Percentiles rank a stretch among this genome's conserved stretches.
Evolutionary conservation across 2,113 vertebrate genomes (phyloP).

Genomic region (Salminus brasiliensis): DNA sequence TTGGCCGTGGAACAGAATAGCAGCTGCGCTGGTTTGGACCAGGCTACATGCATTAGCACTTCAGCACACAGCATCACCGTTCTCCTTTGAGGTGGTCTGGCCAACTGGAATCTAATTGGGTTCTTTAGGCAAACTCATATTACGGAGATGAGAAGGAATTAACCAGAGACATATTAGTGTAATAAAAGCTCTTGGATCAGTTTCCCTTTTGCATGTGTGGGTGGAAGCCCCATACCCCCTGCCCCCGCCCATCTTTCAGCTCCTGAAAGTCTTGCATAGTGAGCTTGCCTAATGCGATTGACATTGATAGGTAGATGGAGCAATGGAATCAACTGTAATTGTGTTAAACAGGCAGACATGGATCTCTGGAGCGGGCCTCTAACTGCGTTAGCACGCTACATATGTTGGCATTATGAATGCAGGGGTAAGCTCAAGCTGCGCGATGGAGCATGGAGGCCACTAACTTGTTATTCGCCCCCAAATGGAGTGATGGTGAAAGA

Average conservation of each 20-base stretch:
- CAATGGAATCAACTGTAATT: slow-evolving; percentile 64
- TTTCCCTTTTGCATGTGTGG: slow-evolving; percentile 60
- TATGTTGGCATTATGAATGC: slow-evolving; percentile 68
- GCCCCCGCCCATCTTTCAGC: slow-evolving; percentile 25
- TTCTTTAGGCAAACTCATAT: slow-evolving; percentile 81
- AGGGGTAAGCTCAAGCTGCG: slow-evolving; percentile 55
- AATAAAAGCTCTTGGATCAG: slow-evolving; percentile 75
- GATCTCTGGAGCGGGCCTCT: slow-evolving; percentile 62
- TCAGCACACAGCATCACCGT: slow-evolving; percentile 60
- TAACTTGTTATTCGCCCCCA: slow-evolving; percentile 37
- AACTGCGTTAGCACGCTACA: slow-evolving; percentile 70
- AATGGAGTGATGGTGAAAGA: not conserved
- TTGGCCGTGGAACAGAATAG: slow-evolving; percentile 60
- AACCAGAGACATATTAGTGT: slow-evolving; percentile 76
- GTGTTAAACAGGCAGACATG: slow-evolving; percentile 60
- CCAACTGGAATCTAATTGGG: slow-evolving; percentile 84
- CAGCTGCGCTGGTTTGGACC: slow-evolving; percentile 33
- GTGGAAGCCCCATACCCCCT: too few species aligned
- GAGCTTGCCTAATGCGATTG: slow-evolving; percentile 66
- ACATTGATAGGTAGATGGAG: slow-evolving; percentile 71
- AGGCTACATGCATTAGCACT: slow-evolving; percentile 47
- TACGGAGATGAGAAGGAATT: slow-evolving; percentile 81
- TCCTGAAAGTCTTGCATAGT: slow-evolving; percentile 55
- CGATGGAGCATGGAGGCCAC: slow-evolving; percentile 55
- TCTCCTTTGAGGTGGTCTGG: slow-evolving; percentile 70